phyloP scores from a whole-genome alignment of 1,140 invertebrate species.

The Drosophila navojoa region DNA sequence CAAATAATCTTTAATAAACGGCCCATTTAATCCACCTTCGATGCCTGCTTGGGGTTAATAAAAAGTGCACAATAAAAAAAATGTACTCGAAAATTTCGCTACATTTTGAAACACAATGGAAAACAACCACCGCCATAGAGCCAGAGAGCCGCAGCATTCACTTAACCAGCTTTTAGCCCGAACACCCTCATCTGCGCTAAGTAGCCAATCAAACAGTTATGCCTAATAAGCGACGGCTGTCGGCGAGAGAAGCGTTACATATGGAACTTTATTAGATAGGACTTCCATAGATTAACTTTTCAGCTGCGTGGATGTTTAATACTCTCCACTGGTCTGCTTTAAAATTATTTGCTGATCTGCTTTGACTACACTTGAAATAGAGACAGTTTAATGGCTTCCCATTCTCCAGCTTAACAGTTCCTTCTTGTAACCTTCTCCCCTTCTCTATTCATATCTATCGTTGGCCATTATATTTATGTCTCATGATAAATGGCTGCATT shows the following conservation, averaged over 20 bases:
- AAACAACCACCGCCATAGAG: constrained; percentile 23
- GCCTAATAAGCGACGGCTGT: constrained; percentile 61
- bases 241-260: constrained; percentile 40
- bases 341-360: background rate
- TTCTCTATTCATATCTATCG: too few relatives aligned
- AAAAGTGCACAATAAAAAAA: constrained; percentile 48
- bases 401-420: too few relatives aligned
- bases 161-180: constrained; percentile 22
- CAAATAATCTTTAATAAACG: constrained; percentile 54
- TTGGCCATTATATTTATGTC: too few relatives aligned
- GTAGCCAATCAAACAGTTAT: constrained; percentile 70
- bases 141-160: constrained; percentile 27
- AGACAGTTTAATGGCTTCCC: too few relatives aligned
- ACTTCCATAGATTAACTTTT: constrained; percentile 59
- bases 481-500: too few relatives aligned
- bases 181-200: constrained; percentile 65
- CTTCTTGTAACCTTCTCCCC: too few relatives aligned
- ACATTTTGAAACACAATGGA: constrained; percentile 47
- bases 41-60: constrained; percentile 7
- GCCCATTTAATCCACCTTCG: constrained; percentile 46
- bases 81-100: constrained; percentile 62
- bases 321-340: background rate
- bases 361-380: background rate
- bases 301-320: constrained; percentile 11
- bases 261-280: constrained; percentile 81